A percentile compares a stretch with the other conserved stretches of the same genome.
These are phyloP conservation scores for Beroe forskalii DNA, from an alignment of 37 sponge, comb jelly and placozoan species.

Conservation along the genomic window DNA sequence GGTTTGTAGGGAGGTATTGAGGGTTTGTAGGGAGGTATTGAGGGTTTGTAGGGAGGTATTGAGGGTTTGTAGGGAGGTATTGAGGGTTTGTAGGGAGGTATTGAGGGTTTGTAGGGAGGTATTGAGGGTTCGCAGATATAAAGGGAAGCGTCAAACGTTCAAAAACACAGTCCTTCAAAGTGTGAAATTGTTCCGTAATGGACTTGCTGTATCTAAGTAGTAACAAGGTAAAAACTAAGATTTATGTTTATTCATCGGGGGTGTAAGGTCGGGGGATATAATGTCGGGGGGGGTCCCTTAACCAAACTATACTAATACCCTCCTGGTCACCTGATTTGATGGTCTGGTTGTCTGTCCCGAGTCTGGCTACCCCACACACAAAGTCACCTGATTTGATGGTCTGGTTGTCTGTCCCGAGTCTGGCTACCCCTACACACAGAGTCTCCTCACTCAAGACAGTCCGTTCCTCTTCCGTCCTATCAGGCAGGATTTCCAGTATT, in stretches of 20 bases:
- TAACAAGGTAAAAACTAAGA: neutral
- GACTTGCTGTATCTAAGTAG: no score
- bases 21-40: no score
- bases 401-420: constrained; percentile 83
- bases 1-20: no score
- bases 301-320: neutral
- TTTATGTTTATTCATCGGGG: neutral
- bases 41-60: no score
- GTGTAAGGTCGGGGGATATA: no score
- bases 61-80: no score
- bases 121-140: no score
- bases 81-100: no score
- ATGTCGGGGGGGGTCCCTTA: neutral
- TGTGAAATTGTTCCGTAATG: no score
- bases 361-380: constrained; percentile 86
- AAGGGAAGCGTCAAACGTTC: no score
- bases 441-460: constrained; percentile 67
- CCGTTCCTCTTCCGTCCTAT: constrained; percentile 34
- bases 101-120: no score
- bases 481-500: constrained; percentile 73
- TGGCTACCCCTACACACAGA: constrained; percentile 82
- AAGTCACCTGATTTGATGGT: constrained; percentile 68
- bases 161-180: no score
- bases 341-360: constrained; percentile 78
- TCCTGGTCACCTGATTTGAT: constrained; percentile 71